Evolutionary conservation across 2,113 vertebrate species (phyloP).

Genomic region (Calidris pugnax): DNA sequence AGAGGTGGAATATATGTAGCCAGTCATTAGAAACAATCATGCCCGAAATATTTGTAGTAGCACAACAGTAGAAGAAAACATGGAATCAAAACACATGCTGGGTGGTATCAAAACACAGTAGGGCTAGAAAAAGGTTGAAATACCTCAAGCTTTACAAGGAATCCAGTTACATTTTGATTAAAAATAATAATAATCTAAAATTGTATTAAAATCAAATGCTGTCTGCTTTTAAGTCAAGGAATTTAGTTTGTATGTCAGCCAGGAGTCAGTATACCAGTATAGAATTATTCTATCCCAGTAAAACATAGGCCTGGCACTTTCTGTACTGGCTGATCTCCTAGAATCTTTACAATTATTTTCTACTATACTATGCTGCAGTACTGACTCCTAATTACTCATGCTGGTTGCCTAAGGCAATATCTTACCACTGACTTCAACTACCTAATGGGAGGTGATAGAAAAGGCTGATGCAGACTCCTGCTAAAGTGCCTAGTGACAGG

Average conservation of each 20-base stretch:
- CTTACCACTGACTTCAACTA: neutral
- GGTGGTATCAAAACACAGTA: neutral
- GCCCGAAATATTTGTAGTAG: neutral
- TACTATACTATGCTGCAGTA: neutral
- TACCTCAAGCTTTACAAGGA: neutral
- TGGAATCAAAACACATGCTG: neutral
- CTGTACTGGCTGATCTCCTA: neutral
- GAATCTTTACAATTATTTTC: neutral
- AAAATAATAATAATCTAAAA: neutral
- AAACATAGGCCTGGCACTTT: neutral
- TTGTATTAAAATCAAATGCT: neutral
- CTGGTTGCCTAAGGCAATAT: neutral
- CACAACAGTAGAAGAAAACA: neutral
- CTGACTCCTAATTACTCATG: neutral
- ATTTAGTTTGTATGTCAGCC: neutral
- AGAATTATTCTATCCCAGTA: neutral
- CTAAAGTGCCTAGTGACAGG: neutral
- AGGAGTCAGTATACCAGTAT: neutral
- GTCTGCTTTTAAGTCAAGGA: neutral
- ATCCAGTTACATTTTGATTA: neutral
- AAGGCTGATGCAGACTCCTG: neutral
- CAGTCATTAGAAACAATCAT: neutral
- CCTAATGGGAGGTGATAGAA: neutral
- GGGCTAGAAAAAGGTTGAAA: neutral
- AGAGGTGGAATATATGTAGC: neutral